Evolutionary conservation across 2,113 vertebrate genomes (phyloP).

Genomic region (Silurus glanis): DNA sequence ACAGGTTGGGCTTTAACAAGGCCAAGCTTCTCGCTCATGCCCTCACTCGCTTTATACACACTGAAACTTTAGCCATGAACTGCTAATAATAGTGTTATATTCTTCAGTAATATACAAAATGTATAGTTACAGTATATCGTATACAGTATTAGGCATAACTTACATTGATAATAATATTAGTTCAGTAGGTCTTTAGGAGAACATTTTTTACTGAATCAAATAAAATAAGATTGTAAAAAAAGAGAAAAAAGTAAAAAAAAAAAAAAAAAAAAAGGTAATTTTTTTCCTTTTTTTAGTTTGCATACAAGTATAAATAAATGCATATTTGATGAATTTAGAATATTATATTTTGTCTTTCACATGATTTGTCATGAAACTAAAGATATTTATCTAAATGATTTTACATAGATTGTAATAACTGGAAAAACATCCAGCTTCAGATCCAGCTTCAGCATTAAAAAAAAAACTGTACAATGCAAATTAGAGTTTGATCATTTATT

Average conservation of each 20-base stretch:
- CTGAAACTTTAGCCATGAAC: background rate
- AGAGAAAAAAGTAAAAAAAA: no score
- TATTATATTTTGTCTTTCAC: background rate
- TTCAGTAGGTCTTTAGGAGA: background rate
- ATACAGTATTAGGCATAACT: background rate
- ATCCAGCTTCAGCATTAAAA: background rate
- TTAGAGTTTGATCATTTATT: background rate
- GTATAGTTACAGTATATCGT: background rate
- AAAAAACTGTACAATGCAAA: no score
- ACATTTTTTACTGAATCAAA: background rate
- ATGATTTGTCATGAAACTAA: background rate
- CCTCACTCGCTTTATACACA: background rate
- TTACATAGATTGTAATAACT: background rate
- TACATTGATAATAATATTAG: background rate
- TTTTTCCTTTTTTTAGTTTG: no score
- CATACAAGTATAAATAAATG: background rate
- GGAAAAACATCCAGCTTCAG: background rate
- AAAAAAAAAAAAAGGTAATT: no score
- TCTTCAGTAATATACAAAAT: background rate
- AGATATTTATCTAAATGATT: background rate
- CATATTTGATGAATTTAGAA: background rate
- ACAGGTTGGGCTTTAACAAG: slow-evolving; percentile 59
- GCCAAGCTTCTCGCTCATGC: slow-evolving; percentile 39
- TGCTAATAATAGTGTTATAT: background rate
- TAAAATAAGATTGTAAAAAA: background rate